Evolutionary conservation across 2,113 vertebrate species (phyloP), one percentile per base, ranked within the genome.

Genomic region (Bolborhynchus lineola): DNA sequence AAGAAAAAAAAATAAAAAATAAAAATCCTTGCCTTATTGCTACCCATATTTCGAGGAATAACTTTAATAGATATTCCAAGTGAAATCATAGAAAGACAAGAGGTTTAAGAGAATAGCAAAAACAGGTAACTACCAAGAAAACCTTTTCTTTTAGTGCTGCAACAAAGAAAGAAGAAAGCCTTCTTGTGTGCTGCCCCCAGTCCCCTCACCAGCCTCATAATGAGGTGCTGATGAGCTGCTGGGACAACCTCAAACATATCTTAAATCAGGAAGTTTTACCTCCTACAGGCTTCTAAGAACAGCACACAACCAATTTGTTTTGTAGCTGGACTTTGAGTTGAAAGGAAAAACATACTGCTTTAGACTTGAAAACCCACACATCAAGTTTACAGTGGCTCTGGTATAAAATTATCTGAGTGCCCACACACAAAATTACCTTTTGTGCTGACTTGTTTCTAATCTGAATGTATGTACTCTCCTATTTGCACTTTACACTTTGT

Each of bases 241-340:
- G 42, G 12, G 67, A 76, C 26, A 53, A 60, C 33, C 52, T 79
- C 62, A 79, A 59, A 79, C 13, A 1, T 21, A 50, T 13, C 31
- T 84, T n/a, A 82, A 82, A 86, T 9, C 50, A 87, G 42, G 31
- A 86, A 19, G 26, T 62, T 90, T 53, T 37, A 74, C 28, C 49
- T 94, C 70, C 75, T 65, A 68, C n/a, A 49, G 31, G 11, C 74
- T 83, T 82, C 95, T 72, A 57, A 77, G 49, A 85, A 83, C 42
- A 81, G 64, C 55, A 78, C 6, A 26, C 31, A 77, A 86, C 3
- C 33, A 8, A 25, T 62, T 41, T 72, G 53, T 62, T 57, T 90
- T 28, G 24, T 26, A 92, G 68, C 25, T 88, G 25, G 76, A 70
- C 91, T 83, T 47, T 0, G 2, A 91, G 42, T 29, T 35, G 24